A percentile compares a stretch with the other conserved stretches of the same genome.
phyloP scores from a whole-genome alignment of 2,797 vertebrate genomes.

The Parauchenoglanis ngamensis region DNA sequence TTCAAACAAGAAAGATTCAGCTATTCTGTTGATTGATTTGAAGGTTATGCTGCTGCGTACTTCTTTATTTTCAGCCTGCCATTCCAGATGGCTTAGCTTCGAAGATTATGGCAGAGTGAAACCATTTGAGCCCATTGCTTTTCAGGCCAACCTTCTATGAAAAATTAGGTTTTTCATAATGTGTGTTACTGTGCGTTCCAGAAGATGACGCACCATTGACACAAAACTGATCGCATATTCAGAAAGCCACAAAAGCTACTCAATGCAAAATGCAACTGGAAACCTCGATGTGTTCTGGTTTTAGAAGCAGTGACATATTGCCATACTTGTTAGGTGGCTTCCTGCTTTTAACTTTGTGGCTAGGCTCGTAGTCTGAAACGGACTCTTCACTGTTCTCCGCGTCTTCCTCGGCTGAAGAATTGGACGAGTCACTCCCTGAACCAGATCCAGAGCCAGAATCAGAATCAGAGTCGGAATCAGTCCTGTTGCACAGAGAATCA shows the following conservation, averaged over 20 bases:
- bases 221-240: not conserved
- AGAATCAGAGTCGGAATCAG: constrained; percentile 80
- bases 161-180: not conserved
- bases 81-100: not conserved
- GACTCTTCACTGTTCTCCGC: constrained; percentile 88
- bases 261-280: not conserved
- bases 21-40: not conserved
- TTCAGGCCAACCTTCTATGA: not conserved
- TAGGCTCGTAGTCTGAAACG: constrained; percentile 96
- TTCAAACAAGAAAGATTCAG: not conserved
- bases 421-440: constrained; percentile 79
- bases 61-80: not conserved
- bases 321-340: constrained; percentile 90
- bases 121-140: too few species aligned
- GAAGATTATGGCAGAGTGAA: not conserved
- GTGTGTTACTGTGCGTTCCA: not conserved
- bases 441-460: constrained; percentile 76
- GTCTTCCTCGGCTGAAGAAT: constrained; percentile 83
- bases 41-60: not conserved
- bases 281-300: not conserved
- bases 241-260: not conserved
- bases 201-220: not conserved
- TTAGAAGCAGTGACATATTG: not conserved
- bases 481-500: constrained; percentile 53
- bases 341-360: constrained; percentile 93